Base-by-base conservation (phyloP, 2,888 invertebrate genomes). In the Stramonita haemastoma region DNA sequence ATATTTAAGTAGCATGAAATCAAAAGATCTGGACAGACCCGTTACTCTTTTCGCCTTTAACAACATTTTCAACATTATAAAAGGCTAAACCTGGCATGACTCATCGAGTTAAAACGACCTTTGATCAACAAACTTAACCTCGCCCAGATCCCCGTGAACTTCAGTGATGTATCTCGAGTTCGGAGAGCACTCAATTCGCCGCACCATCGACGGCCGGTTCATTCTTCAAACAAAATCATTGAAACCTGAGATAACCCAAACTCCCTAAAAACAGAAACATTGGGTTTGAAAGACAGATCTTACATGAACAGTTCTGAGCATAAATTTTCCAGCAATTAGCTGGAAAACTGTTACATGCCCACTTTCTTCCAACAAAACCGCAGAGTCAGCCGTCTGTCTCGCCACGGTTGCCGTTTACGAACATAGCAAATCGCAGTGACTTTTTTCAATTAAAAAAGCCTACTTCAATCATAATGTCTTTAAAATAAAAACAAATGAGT, bases 91-190 rank as follows among this genome's bases (percentile, higher is more conserved):
- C 83, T 85, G 73, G 46, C 87, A 79, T 91, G 90, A 91, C 89
- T 91, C 91, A 91, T 90, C 87, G 87, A 84, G 88, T 81, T 70
- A 83, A 81, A 87, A 86, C 90, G 91, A 91, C 91, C 91, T 91
- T 91, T 90, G 90, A 91, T 91, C 91, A 91, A 88, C 79, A 86
- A 87, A 83, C 36, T 66, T 46, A 86, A 90, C 87, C 89, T 89
- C 90, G 87, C 88, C 90, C 91, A 91, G 15, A 36, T 29, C 26
- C 46, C 46, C 26, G 90, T 90, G 8, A 46, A 46, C 4, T 46
- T 46, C 46, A 46, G 46, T 46, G 46, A 46, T 46, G 46, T 46
- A 89, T 84, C 70, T 85, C 73, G 73, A 83, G 26, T 79, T 79
- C 32, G 46, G 46, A 5, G 46, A 46, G 46, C 46, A 46, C 8